phyloP scores from a whole-genome alignment of 2,113 vertebrate species.

The Alligator sinensis region DNA sequence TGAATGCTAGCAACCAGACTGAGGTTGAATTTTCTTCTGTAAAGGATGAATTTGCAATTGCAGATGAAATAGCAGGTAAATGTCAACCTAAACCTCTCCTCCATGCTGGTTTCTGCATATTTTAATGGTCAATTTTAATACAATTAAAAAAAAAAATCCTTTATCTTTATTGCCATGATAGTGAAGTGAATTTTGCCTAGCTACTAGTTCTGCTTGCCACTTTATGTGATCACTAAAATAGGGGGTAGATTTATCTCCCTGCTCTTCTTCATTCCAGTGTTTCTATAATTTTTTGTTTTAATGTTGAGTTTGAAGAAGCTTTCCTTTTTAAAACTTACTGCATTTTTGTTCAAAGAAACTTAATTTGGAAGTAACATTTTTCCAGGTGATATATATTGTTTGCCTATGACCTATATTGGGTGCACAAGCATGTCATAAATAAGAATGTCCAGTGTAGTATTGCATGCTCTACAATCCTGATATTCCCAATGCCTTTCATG shows the following conservation, averaged over 20 bases:
- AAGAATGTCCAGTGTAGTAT: neutral
- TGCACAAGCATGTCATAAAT: neutral
- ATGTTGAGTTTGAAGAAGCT: neutral
- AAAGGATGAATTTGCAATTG: conserved; percentile 88
- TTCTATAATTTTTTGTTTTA: neutral
- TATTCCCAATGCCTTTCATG: neutral
- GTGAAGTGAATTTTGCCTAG: neutral
- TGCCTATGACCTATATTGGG: neutral
- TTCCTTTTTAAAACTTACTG: neutral
- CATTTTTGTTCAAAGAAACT: neutral
- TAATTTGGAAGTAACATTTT: neutral
- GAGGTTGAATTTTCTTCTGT: conserved; percentile 88
- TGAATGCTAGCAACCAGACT: conserved; percentile 86
- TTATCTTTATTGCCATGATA: neutral
- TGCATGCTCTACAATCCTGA: neutral
- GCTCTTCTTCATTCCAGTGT: neutral
- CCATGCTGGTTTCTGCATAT: neutral
- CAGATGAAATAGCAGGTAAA: conserved; percentile 91
- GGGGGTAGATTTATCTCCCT: conserved; percentile 8
- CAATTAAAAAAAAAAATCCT: neutral
- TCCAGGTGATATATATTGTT: neutral
- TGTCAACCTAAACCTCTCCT: neutral
- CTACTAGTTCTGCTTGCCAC: neutral
- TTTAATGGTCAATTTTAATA: neutral
- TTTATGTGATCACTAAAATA: neutral